Percentiles rank a stretch among this genome's conserved stretches.
Evolutionary conservation across 2,113 vertebrate species (phyloP).

Genomic region (Corythaeola cristata): DNA sequence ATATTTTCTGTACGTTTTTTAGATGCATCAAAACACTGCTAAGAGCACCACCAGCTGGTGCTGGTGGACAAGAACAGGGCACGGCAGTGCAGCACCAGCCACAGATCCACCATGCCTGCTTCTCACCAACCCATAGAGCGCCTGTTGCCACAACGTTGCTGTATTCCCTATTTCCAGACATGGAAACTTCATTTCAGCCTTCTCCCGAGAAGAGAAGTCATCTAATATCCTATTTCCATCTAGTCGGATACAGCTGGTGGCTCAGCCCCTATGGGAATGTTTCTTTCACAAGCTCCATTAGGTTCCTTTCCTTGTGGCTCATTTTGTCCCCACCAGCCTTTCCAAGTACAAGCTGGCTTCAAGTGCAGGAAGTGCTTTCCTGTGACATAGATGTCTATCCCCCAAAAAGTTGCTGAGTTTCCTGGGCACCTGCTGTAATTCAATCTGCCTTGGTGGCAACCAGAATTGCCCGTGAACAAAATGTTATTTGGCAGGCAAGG

Average conservation of each 20-base stretch:
- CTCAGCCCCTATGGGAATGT: background rate
- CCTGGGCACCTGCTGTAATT: conserved; percentile 40
- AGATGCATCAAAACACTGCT: background rate
- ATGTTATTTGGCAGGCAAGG: conserved; percentile 26
- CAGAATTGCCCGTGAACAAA: conserved; percentile 17
- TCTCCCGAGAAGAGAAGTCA: background rate
- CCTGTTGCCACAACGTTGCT: background rate
- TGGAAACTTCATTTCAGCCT: background rate
- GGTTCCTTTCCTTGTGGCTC: background rate
- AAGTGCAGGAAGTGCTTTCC: background rate
- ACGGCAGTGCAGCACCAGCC: background rate
- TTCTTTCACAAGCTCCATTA: background rate
- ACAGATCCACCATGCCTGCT: background rate
- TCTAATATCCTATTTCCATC: background rate
- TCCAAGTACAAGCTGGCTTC: background rate
- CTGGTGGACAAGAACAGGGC: background rate
- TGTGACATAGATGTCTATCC: background rate
- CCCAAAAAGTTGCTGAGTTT: background rate
- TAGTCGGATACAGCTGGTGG: background rate
- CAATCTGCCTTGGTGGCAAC: conserved; percentile 44
- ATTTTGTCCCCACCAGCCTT: background rate
- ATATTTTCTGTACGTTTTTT: background rate
- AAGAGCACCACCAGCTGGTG: conserved; percentile 41
- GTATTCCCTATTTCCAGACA: background rate
- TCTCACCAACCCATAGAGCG: background rate